Base-by-base conservation (phyloP, 2,113 vertebrate genomes). In the Cyanistes caeruleus region DNA sequence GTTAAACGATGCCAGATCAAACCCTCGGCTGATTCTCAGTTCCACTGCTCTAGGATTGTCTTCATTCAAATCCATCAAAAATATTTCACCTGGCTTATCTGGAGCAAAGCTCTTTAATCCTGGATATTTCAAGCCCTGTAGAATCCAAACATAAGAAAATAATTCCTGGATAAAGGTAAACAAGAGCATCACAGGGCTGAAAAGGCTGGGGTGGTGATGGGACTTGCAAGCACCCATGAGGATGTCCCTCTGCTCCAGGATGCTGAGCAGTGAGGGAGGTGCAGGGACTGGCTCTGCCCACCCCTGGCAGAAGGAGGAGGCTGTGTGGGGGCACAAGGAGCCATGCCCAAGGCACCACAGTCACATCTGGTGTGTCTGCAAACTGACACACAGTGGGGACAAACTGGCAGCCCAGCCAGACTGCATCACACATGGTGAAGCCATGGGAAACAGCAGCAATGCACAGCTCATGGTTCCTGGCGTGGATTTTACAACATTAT, bases 1-100 rank as follows among this genome's bases (percentile, higher is more conserved):
- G 94, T 98, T 99, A 96, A 99, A 99, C 0, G 98, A 98, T 2
- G 98, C 96, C 82, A 98, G 44, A 72, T 99, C 99, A 96, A 99
- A 99, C 41, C 98, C 98, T 81, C 98, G 97, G 67, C 98, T 98
- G 96, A 99, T 98, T 64, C 95, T 97, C 59, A 99, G 93, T 83
- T 98, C 98, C 76, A 97, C 73, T 27, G 98, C 98, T 92, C 84
- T 98, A 64, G 97, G 89, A 25, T 87, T 91, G 72, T 98, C 82
- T 72, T 98, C 97, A 28, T 98, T 97, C 87, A 99, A 85, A 96
- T 99, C 98, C 78, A 99, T 95, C 55, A 97, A 53, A 73, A 98
- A 98, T 52, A 99, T 99, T 96, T 98, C 98, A 62, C 99, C 99
- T 41, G 97, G 94, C 13, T 56, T 94, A 63, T 99, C 98, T 9